Base-by-base conservation (phyloP, 2,113 vertebrate species). In the Nerophis lumbriciformis region DNA sequence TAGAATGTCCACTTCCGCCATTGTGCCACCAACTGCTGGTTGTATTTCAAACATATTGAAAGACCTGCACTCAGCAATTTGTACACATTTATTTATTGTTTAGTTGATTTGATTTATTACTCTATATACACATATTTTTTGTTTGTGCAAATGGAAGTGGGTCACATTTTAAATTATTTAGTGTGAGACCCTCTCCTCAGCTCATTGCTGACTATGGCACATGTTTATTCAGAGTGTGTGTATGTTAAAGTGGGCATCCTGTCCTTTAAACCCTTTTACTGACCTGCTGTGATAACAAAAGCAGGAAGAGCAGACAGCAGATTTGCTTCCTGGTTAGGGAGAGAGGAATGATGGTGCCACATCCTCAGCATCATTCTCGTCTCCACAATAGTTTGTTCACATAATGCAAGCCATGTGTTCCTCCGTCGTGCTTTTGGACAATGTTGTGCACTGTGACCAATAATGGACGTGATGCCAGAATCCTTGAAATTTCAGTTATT, bases 271-370 rank as follows among this genome's bases (percentile, higher is more conserved):
- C 36, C 38, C 39, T 59, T 73, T 69, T 49, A 63, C 63, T 71
- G 44, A 50, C 63, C 76, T 65, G 69, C 68, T 77, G 71, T 68
- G 63, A 74, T 76, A 86, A 90, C 88, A 90, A 91, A 86, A 82
- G 65, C 79, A 78, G 90, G 90, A 91, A 87, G 81, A 38, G 67
- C 60, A 66, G 49, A 59, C 63, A 73, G 81, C 78, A 71, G 37
- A 44, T 61, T 44, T 3, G 53, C 65, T 84, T 88, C 84, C 83
- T 77, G 56, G 28, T 70, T 11, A 21, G 58, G 35, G 53, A 61
- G 48, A 59, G 53, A 59, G 63, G 59, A 59, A 62, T 39, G 44
- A 28, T 21, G 73, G 62, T 74, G 71, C 57, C 69, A 71, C 62
- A 45, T 73, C 63, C 62, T 74, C 37, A 7, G 19, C 39, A 35